Evolutionary conservation across 2,113 vertebrate species (phyloP).

Genomic region (Cinclus mexicanus): DNA sequence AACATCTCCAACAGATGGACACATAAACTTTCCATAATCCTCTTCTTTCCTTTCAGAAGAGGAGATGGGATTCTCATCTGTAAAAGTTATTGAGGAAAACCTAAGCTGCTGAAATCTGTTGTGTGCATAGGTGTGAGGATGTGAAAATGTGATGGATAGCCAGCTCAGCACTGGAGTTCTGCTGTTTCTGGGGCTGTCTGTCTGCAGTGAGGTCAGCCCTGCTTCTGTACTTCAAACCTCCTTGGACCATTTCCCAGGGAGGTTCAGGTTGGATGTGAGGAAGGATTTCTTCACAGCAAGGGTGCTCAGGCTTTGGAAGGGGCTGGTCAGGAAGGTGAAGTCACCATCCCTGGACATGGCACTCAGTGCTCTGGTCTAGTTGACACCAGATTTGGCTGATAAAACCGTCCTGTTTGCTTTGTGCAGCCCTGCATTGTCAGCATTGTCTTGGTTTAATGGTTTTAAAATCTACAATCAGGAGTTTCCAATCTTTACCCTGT

Average conservation of each 20-base stretch:
- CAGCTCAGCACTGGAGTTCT: not conserved
- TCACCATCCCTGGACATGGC: not conserved
- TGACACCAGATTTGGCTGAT: not conserved
- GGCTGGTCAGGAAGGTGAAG: not conserved
- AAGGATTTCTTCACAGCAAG: not conserved
- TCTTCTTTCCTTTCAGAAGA: not conserved
- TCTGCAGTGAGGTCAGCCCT: not conserved
- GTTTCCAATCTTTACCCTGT: conserved; percentile 74
- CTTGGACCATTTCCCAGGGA: not conserved
- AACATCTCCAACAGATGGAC: conserved; percentile 34
- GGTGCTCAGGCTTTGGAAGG: not conserved
- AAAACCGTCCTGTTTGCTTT: conserved; percentile 38
- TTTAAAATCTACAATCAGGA: conserved; percentile 38
- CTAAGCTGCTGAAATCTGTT: not conserved
- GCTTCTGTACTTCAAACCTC: conserved; percentile 5
- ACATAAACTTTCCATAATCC: conserved; percentile 14
- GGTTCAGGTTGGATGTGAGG: not conserved
- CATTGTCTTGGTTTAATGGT: conserved; percentile 72
- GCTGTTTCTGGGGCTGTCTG: not conserved
- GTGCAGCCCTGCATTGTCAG: conserved; percentile 56
- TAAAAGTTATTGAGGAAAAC: not conserved
- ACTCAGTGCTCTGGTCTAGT: not conserved
- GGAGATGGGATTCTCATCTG: not conserved
- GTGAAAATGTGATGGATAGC: not conserved
- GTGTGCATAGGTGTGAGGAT: not conserved